Base-by-base conservation (phyloP, 1,140 invertebrate species). In the Chironomus striatipennis region DNA sequence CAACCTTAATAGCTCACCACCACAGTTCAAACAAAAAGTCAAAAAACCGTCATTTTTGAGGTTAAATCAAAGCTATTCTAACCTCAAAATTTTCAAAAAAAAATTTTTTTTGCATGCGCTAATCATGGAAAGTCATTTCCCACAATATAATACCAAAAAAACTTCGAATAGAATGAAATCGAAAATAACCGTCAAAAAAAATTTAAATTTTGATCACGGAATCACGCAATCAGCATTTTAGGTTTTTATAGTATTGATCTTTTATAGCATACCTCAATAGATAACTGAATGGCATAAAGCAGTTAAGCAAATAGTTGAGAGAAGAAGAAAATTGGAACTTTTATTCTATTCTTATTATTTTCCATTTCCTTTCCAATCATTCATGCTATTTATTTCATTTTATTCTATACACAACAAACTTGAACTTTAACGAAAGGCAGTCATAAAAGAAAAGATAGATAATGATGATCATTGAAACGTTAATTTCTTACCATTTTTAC, bases 401-500 rank as follows among this genome's bases (percentile, higher is more conserved):
- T 42, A 73, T 73, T 73, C 47, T 57, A n/a, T 57, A 12, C 12
- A 15, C 47, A 57, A 15, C 47, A n/a, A 57, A 5, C 47, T 67
- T 5, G 72, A 73, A n/a, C 73, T 57, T 70, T 18, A 21, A 21
- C 65, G 65, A 70, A 70, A 17, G 65, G 15, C n/a, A 21, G 5
- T 20, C 17, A 18, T 6, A 70, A 70, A 70, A 21, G 65, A 21
- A 20, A 70, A 20, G 10, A 70, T 9, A 70, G 65, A 70, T 70
- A 70, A 70, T 70, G 65, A 70, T 70, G 20, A 70, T 70, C 65
- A 70, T 70, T 70, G 65, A 70, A 70, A 70, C 65, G 65, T 70
- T 70, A 70, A 70, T 70, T 70, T 70, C 65, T 70, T 70, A 5
- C 18, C 12, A 10, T 15, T 18, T 67, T 70, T 20, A 20, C 10